Base-by-base conservation (phyloP, 2,888 invertebrate genomes). In the Melanchra persicariae region DNA sequence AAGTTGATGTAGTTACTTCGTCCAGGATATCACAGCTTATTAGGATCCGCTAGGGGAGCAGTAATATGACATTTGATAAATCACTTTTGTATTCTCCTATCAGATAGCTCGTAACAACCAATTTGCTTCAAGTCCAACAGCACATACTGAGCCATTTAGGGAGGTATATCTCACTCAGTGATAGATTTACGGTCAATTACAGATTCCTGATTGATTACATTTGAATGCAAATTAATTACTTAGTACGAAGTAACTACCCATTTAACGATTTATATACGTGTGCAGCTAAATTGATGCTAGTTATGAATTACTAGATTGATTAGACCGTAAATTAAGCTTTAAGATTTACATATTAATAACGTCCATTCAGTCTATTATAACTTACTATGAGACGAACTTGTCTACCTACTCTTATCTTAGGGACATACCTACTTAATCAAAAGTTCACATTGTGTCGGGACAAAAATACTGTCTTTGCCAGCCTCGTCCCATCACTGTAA, bases 1-100 rank as follows among this genome's bases (percentile, higher is more conserved):
- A 64, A 51, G 40, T 60, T 62, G 45, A 62, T 19, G 52, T 64
- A 61, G 57, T 54, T 45, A 57, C 40, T 12, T 59, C 77, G 57
- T 76, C 58, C 85, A 88, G 91, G 89, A 91, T 88, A 87, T 89
- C 70, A 77, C 66, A 83, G 86, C 85, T 90, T 88, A 88, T 88
- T 86, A 87, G 83, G 83, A 85, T 85, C 85, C 85, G 78, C 81
- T 79, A 80, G 88, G 89, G 90, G 88, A 87, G 81, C 83, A 78
- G 75, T 75, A 75, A 83, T 85, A 81, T 85, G 85, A 88, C 86
- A 75, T 79, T 74, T 66, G 79, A 85, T 76, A 86, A 87, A 89
- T 87, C 85, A 81, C 79, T 52, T 77, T 73, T 74, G 68, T 61
- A 76, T 65, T 78, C 57, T 55, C 65, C 58, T 37, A 57, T 24